Evolutionary conservation across 2,797 vertebrate genomes (phyloP).

Genomic region (Thripadectes ignobilis): DNA sequence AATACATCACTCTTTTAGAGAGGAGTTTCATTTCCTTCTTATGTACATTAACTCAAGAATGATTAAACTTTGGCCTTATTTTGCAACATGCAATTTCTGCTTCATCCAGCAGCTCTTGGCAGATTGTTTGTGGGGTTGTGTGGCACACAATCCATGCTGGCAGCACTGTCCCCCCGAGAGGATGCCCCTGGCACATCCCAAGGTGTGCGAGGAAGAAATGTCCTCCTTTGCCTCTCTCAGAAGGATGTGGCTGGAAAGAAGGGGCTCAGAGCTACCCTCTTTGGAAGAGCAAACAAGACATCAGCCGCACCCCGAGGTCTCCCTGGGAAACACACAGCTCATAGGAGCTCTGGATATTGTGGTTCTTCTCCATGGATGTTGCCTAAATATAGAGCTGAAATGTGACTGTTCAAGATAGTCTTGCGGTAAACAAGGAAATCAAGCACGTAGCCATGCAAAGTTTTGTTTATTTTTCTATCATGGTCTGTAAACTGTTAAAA

Average conservation of each 20-base stretch:
- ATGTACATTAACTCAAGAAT: neutral
- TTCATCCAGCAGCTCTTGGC: neutral
- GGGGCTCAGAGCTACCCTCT: neutral
- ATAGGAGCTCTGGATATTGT: neutral
- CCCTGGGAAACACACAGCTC: neutral
- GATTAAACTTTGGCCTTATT: neutral
- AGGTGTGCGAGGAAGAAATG: neutral
- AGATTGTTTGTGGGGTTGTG: neutral
- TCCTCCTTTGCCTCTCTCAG: neutral
- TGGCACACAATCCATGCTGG: neutral
- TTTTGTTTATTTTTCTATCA: conserved; percentile 17
- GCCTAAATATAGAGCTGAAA: conserved; percentile 48
- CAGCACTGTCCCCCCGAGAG: accelerated
- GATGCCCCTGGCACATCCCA: neutral
- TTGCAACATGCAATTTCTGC: neutral
- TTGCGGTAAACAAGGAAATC: conserved; percentile 52
- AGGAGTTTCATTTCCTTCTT: neutral
- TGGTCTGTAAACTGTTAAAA: conserved; percentile 32
- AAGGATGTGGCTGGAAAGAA: neutral
- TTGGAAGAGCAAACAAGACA: neutral
- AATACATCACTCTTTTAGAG: neutral
- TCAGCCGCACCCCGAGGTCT: neutral
- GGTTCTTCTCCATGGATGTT: neutral
- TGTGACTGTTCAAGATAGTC: conserved; percentile 15
- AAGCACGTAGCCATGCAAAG: neutral